Evolutionary conservation across 2,797 vertebrate genomes (phyloP).

Genomic region (Anableps anableps): DNA sequence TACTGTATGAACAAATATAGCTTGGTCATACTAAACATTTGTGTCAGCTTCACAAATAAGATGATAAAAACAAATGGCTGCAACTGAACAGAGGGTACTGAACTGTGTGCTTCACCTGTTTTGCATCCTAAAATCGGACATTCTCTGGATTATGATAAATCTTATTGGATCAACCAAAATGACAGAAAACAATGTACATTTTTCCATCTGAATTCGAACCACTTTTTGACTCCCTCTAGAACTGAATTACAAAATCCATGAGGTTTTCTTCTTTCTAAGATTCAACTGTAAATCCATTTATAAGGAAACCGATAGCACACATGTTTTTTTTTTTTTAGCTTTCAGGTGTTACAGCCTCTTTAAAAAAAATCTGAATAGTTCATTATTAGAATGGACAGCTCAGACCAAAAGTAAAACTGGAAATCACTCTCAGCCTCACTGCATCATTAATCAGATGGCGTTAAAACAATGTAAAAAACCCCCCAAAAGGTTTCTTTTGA

Average conservation of each 20-base stretch:
- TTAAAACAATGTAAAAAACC: neutral
- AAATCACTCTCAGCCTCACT: neutral
- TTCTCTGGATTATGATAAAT: constrained; percentile 16
- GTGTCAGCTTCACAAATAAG: neutral
- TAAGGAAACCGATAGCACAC: neutral
- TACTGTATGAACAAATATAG: neutral
- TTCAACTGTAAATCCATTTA: neutral
- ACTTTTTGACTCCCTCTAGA: constrained; percentile 20
- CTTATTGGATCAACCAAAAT: constrained; percentile 37
- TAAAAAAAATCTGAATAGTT: neutral
- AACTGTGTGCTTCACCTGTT: neutral
- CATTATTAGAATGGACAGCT: neutral
- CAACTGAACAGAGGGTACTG: neutral
- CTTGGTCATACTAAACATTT: neutral
- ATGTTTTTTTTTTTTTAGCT: neutral
- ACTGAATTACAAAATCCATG: constrained; percentile 17
- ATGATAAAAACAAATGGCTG: neutral
- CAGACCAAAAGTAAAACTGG: neutral
- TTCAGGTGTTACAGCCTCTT: neutral
- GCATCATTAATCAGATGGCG: neutral
- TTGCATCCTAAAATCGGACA: neutral
- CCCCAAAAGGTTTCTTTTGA: neutral
- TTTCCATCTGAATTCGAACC: neutral
- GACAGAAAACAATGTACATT: constrained; percentile 9
- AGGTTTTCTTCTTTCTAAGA: constrained; percentile 14